phyloP scores from a whole-genome alignment of 2,888 invertebrate genomes.

The Cremastinae sp. region DNA sequence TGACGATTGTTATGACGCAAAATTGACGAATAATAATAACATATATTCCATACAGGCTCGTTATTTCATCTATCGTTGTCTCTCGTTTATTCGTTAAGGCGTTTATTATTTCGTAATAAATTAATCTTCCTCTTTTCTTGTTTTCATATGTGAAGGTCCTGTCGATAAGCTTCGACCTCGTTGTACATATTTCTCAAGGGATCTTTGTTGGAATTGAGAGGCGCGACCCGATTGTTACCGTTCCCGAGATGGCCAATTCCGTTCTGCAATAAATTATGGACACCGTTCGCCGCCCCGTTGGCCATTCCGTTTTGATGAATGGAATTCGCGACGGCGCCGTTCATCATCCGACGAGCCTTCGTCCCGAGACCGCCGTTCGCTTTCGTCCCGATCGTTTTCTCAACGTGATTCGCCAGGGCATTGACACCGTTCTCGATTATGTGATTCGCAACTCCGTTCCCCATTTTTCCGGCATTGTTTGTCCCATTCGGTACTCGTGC shows the following conservation, averaged over 20 bases:
- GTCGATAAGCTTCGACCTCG: slow-evolving; percentile 79
- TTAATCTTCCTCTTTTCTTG: too few species aligned
- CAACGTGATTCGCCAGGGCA: slow-evolving; percentile 58
- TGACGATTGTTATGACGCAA: not conserved
- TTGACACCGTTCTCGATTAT: slow-evolving; percentile 64
- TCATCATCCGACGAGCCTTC: slow-evolving; percentile 74
- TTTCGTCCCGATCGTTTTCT: slow-evolving; percentile 50
- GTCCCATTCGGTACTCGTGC: slow-evolving; percentile 67
- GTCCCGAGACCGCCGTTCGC: slow-evolving; percentile 78
- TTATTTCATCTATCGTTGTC: too few species aligned
- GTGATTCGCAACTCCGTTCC: slow-evolving; percentile 80
- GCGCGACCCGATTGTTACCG: slow-evolving; percentile 73
- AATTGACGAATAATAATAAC: not conserved
- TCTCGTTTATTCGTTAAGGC: too few species aligned
- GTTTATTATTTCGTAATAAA: too few species aligned
- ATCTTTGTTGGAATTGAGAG: slow-evolving; percentile 68
- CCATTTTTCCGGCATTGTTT: slow-evolving; percentile 71
- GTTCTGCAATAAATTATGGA: slow-evolving; percentile 72
- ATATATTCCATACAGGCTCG: too few species aligned
- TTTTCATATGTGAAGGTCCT: slow-evolving; percentile 73
- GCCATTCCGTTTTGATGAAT: slow-evolving; percentile 69
- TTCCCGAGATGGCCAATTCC: slow-evolving; percentile 73
- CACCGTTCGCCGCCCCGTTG: slow-evolving; percentile 68
- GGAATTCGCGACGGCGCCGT: slow-evolving; percentile 73
- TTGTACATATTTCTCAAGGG: slow-evolving; percentile 79